Conservation (phyloP, 2,888 invertebrate species). For the Rhimphoctona megacephalus region DNA sequence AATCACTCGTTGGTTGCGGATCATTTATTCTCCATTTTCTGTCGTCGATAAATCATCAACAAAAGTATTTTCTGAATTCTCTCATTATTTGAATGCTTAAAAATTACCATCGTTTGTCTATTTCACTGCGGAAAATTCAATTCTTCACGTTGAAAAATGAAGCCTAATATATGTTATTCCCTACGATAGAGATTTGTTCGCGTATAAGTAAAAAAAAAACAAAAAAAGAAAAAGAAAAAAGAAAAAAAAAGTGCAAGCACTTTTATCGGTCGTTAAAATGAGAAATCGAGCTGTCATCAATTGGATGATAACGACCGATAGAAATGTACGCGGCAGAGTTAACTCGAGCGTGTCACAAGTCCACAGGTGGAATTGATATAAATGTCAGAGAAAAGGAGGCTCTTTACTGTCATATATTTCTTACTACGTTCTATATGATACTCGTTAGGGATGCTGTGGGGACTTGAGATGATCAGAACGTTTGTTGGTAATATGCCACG, state of each 20-base stretch:
- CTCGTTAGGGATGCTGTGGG: conserved; percentile 21
- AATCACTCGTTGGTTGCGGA: no score
- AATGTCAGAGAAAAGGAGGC: conserved; percentile 37
- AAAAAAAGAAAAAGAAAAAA: not conserved
- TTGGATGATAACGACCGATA: conserved; percentile 27
- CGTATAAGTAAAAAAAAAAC: not conserved
- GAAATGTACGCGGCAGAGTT: not conserved
- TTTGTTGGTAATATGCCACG: conserved; percentile 40
- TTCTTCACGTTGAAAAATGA: not conserved
- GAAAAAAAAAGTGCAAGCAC: not conserved
- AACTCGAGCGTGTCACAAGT: conserved; percentile 42
- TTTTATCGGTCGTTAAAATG: conserved; percentile 2
- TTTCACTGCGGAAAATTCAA: not conserved
- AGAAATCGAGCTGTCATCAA: conserved; percentile 18
- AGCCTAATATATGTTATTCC: not conserved
- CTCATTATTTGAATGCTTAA: not conserved
- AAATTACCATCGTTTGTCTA: not conserved
- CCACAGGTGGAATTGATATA: conserved; percentile 48
- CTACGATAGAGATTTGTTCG: not conserved
- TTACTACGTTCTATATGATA: conserved; percentile 18
- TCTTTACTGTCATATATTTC: conserved; percentile 34
- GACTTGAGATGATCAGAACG: conserved; percentile 8
- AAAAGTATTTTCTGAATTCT: not conserved
- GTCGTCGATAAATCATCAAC: not conserved
- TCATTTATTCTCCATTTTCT: no score